Conservation (phyloP, 2,888 invertebrate species). For the Mallateleia sp. region DNA sequence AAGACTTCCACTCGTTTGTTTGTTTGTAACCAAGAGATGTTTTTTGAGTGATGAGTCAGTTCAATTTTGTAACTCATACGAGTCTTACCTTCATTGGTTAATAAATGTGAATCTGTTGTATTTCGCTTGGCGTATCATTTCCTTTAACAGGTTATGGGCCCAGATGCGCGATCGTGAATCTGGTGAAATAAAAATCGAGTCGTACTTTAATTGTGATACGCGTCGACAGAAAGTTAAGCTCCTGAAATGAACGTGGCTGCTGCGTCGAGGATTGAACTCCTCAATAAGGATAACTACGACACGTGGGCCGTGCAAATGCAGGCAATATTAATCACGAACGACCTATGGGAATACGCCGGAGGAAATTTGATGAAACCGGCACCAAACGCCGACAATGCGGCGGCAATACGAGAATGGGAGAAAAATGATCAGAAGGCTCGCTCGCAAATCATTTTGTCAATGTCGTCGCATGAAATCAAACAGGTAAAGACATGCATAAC, state of each 20-base stretch:
- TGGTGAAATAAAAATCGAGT: not conserved
- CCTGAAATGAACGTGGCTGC: not conserved
- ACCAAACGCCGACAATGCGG: not conserved
- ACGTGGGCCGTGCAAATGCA: slow-evolving; percentile 14
- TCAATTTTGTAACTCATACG: not conserved
- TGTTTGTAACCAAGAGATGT: too few species aligned
- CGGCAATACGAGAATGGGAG: slow-evolving; percentile 1
- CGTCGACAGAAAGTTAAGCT: not conserved
- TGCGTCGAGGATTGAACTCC: not conserved
- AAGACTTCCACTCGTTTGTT: not conserved
- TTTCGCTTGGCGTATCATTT: not conserved
- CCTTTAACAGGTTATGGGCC: not conserved
- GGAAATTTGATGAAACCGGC: slow-evolving; percentile 15
- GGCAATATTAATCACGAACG: not conserved
- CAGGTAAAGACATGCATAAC: slow-evolving; percentile 4
- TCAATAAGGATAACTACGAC: not conserved
- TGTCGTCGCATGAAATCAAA: not conserved
- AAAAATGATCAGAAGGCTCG: slow-evolving; percentile 10
- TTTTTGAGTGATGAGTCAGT: too few species aligned
- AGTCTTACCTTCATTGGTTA: not conserved
- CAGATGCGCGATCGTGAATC: not conserved
- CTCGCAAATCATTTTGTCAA: slow-evolving; percentile 3
- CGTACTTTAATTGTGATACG: not conserved
- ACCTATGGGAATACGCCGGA: slow-evolving; percentile 3
- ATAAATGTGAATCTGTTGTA: not conserved